Evolutionary conservation across 2,113 vertebrate species (phyloP).

Genomic region (Pseudonaja textilis): DNA sequence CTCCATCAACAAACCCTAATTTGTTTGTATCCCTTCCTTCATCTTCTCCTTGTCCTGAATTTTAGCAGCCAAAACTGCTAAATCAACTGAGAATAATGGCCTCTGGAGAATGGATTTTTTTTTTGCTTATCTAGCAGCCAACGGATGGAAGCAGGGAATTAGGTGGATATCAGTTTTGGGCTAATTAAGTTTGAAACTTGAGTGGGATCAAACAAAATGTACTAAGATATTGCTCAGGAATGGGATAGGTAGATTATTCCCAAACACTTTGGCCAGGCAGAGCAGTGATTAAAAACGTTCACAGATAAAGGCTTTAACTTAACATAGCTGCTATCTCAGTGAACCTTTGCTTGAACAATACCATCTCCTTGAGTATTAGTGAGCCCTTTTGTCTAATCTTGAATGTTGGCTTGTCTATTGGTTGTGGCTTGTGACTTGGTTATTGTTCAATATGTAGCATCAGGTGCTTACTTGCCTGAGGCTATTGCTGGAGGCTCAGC

Average conservation of each 20-base stretch:
- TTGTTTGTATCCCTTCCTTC: not conserved
- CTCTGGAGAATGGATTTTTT: not conserved
- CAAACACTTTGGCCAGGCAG: not conserved
- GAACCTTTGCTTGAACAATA: not conserved
- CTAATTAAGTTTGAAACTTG: not conserved
- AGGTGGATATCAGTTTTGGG: not conserved
- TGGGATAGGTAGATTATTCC: not conserved
- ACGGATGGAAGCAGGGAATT: not conserved
- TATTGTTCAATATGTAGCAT: not conserved
- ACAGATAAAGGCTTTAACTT: not conserved
- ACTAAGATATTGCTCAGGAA: not conserved
- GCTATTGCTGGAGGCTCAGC: not conserved
- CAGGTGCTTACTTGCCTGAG: not conserved
- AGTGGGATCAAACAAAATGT: not conserved
- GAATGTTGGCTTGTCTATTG: not conserved
- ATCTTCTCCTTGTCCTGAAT: not conserved
- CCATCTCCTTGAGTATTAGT: not conserved
- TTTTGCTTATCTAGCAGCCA: not conserved
- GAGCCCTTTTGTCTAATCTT: not conserved
- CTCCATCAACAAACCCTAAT: not conserved
- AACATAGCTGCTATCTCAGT: not conserved
- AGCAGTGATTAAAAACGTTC: not conserved
- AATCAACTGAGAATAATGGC: not conserved
- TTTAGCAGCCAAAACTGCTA: not conserved
- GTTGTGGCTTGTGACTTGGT: not conserved